Evolutionary conservation across 2,113 vertebrate species (phyloP), one percentile per base, ranked within the genome.

Genomic region (Cettia cetti): DNA sequence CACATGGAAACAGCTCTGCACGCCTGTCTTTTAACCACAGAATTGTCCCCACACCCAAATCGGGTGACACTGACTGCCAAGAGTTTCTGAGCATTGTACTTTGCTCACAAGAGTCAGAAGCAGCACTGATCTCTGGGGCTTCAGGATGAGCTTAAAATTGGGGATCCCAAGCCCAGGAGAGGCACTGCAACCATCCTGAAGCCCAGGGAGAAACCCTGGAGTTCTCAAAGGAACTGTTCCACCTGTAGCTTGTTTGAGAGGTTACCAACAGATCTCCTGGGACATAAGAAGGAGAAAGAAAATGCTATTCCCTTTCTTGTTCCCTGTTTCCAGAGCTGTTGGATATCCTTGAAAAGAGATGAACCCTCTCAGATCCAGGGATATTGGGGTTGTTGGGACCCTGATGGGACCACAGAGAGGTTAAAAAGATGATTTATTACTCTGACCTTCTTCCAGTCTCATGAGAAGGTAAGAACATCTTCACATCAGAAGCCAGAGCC

Each of bases 11-110:
- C 1, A 69, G 14, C 30, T 40, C 22, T 24, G 6, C 22, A 10
- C 1, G 0, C 9, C 7, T 40, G 7, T 14, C 11, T 53, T 57
- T 49, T 39, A 42, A 16, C 20, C 28, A 7, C 0, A 2, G 27
- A 30, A 30, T 66, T 82, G 13, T 63, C 33, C 28, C 30, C 17
- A 9, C 13, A 8, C 17, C 47, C 42, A 54, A 42, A 50, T 4
- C 33, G 9, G 2, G 52, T 35, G 68, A 10, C 30, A 18, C 7
- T 26, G 56, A 15, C 17, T 31, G 2, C 13, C 37, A 53, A 12
- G 35, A 39, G 5, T 11, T 68, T 45, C 28, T 47, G 57, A 39
- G 47, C 15, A 4, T 4, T 37, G 18, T 4, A 1, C 44, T 70
- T 2, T 6, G 17, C 18, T 37, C 19, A 19, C 11, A 64, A 15